phyloP scores from a whole-genome alignment of 2,888 invertebrate species.

The Leucoma salicis region DNA sequence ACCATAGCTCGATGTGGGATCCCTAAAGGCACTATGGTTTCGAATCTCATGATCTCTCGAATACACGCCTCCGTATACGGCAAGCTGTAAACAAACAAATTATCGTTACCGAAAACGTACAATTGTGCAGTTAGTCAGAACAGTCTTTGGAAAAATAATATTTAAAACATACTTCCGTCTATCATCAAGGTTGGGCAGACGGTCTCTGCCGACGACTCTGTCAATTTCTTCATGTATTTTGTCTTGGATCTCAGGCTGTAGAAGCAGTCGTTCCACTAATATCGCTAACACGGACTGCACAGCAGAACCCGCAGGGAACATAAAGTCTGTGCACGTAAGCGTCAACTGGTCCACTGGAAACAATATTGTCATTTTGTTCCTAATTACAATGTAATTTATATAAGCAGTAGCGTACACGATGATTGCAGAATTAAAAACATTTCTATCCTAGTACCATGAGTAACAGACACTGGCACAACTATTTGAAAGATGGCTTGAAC shows the following conservation, averaged over 20 bases:
- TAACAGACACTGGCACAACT: too few relatives aligned
- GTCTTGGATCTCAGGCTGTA: conserved; percentile 79
- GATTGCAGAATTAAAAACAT: too few relatives aligned
- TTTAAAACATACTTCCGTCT: conserved; percentile 66
- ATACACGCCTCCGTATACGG: conserved; percentile 84
- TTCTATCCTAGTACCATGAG: too few relatives aligned
- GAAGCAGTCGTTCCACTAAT: conserved; percentile 77
- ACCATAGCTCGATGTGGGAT: conserved; percentile 79
- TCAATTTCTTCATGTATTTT: conserved; percentile 85
- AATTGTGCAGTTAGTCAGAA: background rate
- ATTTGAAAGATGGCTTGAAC: too few relatives aligned
- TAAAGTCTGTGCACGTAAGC: conserved; percentile 81
- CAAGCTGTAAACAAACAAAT: conserved; percentile 55
- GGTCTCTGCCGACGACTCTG: conserved; percentile 81
- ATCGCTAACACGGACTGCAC: conserved; percentile 71
- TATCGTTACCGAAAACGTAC: background rate
- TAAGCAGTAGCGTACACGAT: too few relatives aligned
- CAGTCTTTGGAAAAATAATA: background rate
- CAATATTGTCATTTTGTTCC: too few relatives aligned
- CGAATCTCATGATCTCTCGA: conserved; percentile 82
- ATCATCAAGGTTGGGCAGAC: conserved; percentile 83
- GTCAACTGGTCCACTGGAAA: conserved; percentile 81
- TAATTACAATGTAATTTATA: too few relatives aligned
- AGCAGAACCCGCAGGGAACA: conserved; percentile 83
- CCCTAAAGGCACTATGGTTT: conserved; percentile 83